Conservation (phyloP, 1,140 invertebrate genomes). For the Melitaea cinxia region DNA sequence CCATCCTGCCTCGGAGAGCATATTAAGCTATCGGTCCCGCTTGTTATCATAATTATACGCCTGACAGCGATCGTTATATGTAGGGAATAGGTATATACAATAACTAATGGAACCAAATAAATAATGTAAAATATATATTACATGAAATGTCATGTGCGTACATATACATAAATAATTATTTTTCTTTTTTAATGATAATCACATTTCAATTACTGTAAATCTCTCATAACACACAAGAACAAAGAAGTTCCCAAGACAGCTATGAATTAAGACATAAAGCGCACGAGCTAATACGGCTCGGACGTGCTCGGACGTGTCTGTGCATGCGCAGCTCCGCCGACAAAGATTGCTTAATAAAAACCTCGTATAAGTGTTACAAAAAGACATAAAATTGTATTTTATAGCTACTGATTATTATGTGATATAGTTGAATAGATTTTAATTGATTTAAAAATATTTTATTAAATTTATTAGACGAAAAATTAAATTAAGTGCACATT, state of each 20-base stretch:
- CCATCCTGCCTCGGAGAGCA: too few relatives aligned
- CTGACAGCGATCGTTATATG: too few relatives aligned
- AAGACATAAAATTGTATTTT: not conserved
- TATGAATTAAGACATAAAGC: slow-evolving; percentile 36
- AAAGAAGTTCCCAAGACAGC: not conserved
- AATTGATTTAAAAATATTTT: not conserved
- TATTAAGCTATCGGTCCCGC: too few relatives aligned
- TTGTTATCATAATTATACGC: too few relatives aligned
- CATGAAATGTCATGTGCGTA: too few relatives aligned
- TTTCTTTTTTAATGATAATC: too few relatives aligned
- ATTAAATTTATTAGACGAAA: not conserved
- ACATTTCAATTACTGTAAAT: not conserved
- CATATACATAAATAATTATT: too few relatives aligned
- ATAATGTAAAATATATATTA: too few relatives aligned
- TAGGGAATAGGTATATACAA: too few relatives aligned
- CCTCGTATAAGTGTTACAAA: not conserved
- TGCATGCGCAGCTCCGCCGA: slow-evolving; percentile 5
- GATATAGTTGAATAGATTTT: not conserved
- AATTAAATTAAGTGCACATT: too few relatives aligned
- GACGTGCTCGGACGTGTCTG: slow-evolving; percentile 14
- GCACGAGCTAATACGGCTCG: slow-evolving; percentile 18
- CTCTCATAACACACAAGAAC: not conserved
- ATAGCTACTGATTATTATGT: slow-evolving; percentile 6
- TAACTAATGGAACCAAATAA: too few relatives aligned
- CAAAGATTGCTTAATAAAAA: not conserved